A percentile compares a stretch with the other conserved stretches of the same genome.
Evolutionary conservation across 2,113 vertebrate species (phyloP).

Genomic region (Apodemus speciosus): DNA sequence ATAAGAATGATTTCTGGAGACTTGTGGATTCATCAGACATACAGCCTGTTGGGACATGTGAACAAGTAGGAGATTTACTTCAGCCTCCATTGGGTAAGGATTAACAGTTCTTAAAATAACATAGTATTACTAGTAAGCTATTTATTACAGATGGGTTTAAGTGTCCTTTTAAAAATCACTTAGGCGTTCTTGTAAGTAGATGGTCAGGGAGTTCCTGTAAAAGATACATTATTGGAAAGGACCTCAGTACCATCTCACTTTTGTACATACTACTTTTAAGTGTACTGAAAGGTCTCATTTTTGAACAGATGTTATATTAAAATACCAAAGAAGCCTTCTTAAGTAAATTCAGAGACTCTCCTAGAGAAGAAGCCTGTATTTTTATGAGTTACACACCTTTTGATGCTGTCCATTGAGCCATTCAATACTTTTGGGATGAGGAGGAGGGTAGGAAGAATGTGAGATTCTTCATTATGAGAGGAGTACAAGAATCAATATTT

Average conservation of each 20-base stretch:
- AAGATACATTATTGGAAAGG: constrained; percentile 21
- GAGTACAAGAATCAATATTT: neutral
- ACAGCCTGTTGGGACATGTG: constrained; percentile 95
- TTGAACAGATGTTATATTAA: constrained; percentile 1
- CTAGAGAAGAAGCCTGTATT: constrained; percentile 35
- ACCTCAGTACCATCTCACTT: constrained; percentile 12
- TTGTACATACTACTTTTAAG: neutral
- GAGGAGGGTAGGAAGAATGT: neutral
- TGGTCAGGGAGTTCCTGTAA: constrained; percentile 18
- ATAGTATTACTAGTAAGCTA: constrained; percentile 41
- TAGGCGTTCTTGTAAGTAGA: constrained; percentile 43
- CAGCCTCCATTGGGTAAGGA: constrained; percentile 94
- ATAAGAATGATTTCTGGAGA: constrained; percentile 98
- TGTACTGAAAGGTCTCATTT: constrained; percentile 25
- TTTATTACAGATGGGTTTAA: constrained; percentile 50
- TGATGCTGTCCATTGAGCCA: neutral
- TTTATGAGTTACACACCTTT: neutral
- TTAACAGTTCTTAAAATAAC: constrained; percentile 60
- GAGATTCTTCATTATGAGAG: constrained; percentile 21
- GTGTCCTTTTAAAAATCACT: constrained; percentile 43
- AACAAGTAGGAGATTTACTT: constrained; percentile 96
- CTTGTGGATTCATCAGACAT: constrained; percentile 97
- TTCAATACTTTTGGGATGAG: constrained; percentile 1
- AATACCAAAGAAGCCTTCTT: constrained; percentile 27
- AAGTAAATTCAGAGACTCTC: constrained; percentile 44